These are phyloP conservation scores for Cheilosia vulpina DNA, from an alignment of 2,888 invertebrate species.

Conservation along the genomic window DNA sequence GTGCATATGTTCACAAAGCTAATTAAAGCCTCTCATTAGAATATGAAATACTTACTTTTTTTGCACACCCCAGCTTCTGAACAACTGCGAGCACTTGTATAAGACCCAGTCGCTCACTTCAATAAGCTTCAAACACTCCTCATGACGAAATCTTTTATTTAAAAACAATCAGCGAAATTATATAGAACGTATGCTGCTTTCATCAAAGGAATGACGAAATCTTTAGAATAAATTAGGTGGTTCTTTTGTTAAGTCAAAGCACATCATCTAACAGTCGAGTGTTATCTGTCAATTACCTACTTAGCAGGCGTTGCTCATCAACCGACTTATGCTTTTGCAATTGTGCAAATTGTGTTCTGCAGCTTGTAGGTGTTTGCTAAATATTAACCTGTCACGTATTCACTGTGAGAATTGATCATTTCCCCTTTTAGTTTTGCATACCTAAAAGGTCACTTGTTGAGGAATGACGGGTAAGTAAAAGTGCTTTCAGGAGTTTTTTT, in stretches of 20 bases:
- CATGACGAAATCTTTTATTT: neutral
- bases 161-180: neutral
- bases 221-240: neutral
- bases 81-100: neutral
- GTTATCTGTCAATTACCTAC: conserved; percentile 13
- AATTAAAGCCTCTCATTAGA: neutral
- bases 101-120: neutral
- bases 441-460: conserved; percentile 55
- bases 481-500: conserved; percentile 5
- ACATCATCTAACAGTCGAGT: neutral
- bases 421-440: conserved; percentile 52
- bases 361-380: conserved; percentile 41
- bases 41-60: neutral
- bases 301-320: conserved; percentile 19
- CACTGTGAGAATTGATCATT: conserved; percentile 32
- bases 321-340: conserved; percentile 25
- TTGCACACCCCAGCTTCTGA: too few relatives aligned
- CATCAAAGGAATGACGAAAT: neutral
- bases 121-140: neutral
- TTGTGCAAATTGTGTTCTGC: conserved; percentile 27
- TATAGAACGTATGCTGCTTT: neutral
- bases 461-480: conserved; percentile 10
- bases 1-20: too few relatives aligned
- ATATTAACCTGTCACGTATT: conserved; percentile 47
- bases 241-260: neutral